Percentiles rank a stretch among this genome's conserved stretches.
These are phyloP conservation scores for Shinisaurus crocodilurus DNA, from an alignment of 2,113 vertebrate genomes.

Conservation along the genomic window DNA sequence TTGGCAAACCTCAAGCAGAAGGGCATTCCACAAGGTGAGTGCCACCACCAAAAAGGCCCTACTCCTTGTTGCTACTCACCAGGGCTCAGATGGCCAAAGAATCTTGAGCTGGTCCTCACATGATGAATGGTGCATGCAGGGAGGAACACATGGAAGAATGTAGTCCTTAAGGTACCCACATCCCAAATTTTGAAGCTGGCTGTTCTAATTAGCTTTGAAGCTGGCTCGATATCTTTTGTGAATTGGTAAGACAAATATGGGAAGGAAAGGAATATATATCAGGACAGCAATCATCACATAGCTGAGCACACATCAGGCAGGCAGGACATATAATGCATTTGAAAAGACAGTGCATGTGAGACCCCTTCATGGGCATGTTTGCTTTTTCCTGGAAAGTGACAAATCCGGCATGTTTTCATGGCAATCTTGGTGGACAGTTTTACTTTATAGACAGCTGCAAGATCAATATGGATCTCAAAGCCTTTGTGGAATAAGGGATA, in stretches of 20 bases:
- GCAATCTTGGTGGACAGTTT: background rate
- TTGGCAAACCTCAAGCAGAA: background rate
- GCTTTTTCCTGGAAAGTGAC: background rate
- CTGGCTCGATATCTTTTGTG: background rate
- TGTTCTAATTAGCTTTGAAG: background rate
- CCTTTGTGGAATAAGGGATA: background rate
- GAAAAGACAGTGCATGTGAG: background rate
- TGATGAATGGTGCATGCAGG: background rate
- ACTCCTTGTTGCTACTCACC: background rate
- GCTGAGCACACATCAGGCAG: background rate
- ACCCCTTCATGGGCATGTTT: background rate
- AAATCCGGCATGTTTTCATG: background rate
- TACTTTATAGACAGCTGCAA: no score
- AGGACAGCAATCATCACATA: background rate
- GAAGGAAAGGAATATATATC: background rate
- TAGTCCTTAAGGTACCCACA: background rate
- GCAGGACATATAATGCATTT: background rate
- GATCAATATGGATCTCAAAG: background rate
- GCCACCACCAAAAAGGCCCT: background rate
- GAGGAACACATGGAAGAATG: background rate
- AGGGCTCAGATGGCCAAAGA: background rate
- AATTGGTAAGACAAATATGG: background rate
- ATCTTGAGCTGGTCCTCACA: background rate
- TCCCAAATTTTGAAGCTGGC: background rate
- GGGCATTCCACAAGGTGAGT: background rate